phyloP scores from a whole-genome alignment of 1,140 invertebrate genomes.

The Heterodera carotae region DNA sequence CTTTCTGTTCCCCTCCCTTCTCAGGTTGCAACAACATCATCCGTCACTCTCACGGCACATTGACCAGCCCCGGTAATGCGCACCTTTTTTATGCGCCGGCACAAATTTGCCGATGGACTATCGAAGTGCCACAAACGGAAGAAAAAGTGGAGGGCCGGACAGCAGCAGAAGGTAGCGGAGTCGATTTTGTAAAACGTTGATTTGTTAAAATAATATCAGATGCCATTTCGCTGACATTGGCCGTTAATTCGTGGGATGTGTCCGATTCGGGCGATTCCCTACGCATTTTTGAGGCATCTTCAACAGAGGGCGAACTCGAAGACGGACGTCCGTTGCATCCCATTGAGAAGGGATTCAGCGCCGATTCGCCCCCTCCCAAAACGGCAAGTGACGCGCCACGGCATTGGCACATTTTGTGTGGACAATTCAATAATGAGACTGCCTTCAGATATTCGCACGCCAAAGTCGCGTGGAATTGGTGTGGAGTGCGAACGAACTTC shows the following conservation, averaged over 20 bases:
- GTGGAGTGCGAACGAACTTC: slow-evolving; percentile 83
- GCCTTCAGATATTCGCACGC: slow-evolving; percentile 78
- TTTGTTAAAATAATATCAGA: not conserved
- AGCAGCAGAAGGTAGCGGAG: slow-evolving; percentile 30
- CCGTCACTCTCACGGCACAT: slow-evolving; percentile 41
- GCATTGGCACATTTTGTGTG: no score
- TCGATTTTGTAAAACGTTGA: slow-evolving; percentile 15
- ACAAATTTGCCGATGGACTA: slow-evolving; percentile 55
- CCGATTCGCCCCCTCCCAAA: slow-evolving; percentile 78
- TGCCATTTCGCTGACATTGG: slow-evolving; percentile 13
- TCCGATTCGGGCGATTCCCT: slow-evolving; percentile 32
- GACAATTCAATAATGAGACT: no score
- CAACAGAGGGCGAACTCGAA: slow-evolving; percentile 75
- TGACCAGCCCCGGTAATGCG: slow-evolving; percentile 58
- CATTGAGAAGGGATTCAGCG: slow-evolving; percentile 81
- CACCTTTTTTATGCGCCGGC: slow-evolving; percentile 56
- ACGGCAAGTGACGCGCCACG: slow-evolving; percentile 70
- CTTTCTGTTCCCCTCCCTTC: not conserved
- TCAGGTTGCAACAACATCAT: slow-evolving; percentile 60
- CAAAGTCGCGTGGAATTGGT: slow-evolving; percentile 86
- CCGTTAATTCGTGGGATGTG: slow-evolving; percentile 29
- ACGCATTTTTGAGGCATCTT: slow-evolving; percentile 82
- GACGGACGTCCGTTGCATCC: slow-evolving; percentile 83
- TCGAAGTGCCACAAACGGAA: slow-evolving; percentile 53
- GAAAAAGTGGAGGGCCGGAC: slow-evolving; percentile 4